phyloP scores from a whole-genome alignment of 2,113 vertebrate genomes.

The Paradoxurus hermaphroditus region DNA sequence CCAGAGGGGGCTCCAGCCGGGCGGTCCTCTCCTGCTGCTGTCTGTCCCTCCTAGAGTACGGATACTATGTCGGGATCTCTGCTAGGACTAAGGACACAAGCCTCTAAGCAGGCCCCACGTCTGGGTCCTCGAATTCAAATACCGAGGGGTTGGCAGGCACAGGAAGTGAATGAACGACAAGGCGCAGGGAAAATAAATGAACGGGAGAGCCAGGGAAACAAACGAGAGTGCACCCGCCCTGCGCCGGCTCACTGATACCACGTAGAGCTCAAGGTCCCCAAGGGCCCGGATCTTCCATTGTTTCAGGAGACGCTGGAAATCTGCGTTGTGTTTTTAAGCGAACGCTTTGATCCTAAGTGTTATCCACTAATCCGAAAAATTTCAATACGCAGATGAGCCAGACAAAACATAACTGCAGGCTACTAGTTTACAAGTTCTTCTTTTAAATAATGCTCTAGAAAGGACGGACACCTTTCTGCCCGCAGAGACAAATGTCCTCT shows the following conservation, averaged over 20 bases:
- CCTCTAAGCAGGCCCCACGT: neutral
- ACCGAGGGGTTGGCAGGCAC: neutral
- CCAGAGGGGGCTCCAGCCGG: neutral
- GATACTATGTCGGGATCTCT: neutral
- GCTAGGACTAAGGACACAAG: neutral
- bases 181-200: neutral
- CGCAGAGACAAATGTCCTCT: neutral
- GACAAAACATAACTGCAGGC: slow-evolving; percentile 18
- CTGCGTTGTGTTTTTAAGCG: neutral
- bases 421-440: neutral
- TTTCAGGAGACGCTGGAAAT: slow-evolving; percentile 12
- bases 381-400: neutral
- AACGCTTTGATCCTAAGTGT: neutral
- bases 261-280: neutral
- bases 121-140: slow-evolving; percentile 4
- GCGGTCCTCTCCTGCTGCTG: neutral
- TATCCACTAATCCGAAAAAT: neutral
- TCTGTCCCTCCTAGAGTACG: neutral
- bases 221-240: neutral
- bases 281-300: neutral
- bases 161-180: neutral
- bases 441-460: neutral
- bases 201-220: neutral
- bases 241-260: neutral
- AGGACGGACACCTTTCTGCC: neutral